Evolutionary conservation across 2,113 vertebrate species (phyloP).

Genomic region (Acrocephalus kingi): DNA sequence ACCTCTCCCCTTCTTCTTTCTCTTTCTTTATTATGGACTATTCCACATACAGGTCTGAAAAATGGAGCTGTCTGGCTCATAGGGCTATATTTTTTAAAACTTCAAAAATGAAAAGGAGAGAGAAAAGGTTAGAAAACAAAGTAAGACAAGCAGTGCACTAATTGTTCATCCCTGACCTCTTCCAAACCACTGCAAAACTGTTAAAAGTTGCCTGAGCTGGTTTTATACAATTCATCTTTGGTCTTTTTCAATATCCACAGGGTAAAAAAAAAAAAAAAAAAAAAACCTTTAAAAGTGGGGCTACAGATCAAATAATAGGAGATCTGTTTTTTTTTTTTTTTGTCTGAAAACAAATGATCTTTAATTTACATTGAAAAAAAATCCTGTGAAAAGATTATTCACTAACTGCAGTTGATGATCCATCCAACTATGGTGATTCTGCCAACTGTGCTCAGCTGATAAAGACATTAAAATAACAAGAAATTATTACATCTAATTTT

Average conservation of each 20-base stretch:
- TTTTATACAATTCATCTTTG: background rate
- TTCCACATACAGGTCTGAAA: background rate
- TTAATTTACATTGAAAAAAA: background rate
- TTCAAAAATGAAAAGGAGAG: background rate
- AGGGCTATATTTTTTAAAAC: background rate
- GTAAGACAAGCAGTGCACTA: background rate
- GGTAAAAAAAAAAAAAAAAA: background rate
- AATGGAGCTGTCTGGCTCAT: background rate
- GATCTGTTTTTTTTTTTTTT: background rate
- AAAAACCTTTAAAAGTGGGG: background rate
- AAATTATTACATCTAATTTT: constrained; percentile 40
- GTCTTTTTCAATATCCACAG: background rate
- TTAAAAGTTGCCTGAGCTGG: background rate
- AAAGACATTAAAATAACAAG: constrained; percentile 65
- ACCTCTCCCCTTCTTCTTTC: background rate
- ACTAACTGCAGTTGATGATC: background rate
- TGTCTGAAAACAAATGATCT: background rate
- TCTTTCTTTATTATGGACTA: background rate
- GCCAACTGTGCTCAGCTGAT: constrained; percentile 60
- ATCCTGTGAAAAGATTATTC: background rate
- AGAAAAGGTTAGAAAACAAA: background rate
- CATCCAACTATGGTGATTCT: background rate
- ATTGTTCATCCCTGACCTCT: background rate
- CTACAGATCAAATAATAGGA: background rate
- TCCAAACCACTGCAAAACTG: background rate